phyloP scores from a whole-genome alignment of 2,888 invertebrate species.

The Entomobrya multifasciata region DNA sequence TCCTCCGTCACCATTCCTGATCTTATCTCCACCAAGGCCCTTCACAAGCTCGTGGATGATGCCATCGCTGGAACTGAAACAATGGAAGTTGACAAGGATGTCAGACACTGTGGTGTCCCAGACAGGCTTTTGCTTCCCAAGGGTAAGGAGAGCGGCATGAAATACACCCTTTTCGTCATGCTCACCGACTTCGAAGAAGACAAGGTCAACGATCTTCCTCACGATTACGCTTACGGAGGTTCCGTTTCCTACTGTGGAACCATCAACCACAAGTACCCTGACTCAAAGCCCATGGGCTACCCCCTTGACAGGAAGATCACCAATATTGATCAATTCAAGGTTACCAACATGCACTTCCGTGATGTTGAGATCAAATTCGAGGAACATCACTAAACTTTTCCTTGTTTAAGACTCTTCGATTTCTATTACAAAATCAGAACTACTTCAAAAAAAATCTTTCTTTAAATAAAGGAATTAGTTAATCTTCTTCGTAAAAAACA shows the following conservation, averaged over 20 bases:
- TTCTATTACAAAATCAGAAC: constrained; percentile 14
- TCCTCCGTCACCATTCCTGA: constrained; percentile 86
- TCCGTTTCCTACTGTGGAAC: constrained; percentile 80
- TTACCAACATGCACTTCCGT: constrained; percentile 83
- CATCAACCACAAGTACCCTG: constrained; percentile 80
- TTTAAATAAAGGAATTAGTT: constrained; percentile 29
- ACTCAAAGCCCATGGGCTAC: constrained; percentile 72
- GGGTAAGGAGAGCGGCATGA: constrained; percentile 75
- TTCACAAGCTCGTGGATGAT: constrained; percentile 85
- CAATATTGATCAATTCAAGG: constrained; percentile 64
- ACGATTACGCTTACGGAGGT: constrained; percentile 77
- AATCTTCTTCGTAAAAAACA: constrained; percentile 7
- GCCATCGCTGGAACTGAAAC: constrained; percentile 83
- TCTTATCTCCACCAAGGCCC: constrained; percentile 84
- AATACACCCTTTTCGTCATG: constrained; percentile 75
- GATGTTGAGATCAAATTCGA: constrained; percentile 82
- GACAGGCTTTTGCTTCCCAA: constrained; percentile 78
- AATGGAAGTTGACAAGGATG: constrained; percentile 82
- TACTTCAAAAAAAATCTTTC: constrained; percentile 17
- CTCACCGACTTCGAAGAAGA: constrained; percentile 77
- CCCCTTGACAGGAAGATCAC: constrained; percentile 70
- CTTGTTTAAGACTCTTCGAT: background rate
- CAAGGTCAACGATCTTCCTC: constrained; percentile 76
- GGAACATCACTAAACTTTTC: background rate
- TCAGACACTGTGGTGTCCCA: constrained; percentile 75